Evolutionary conservation across 2,797 vertebrate genomes (phyloP), one percentile per base, ranked within the genome.

Genomic region (Phrynocephalus vlangalii): DNA sequence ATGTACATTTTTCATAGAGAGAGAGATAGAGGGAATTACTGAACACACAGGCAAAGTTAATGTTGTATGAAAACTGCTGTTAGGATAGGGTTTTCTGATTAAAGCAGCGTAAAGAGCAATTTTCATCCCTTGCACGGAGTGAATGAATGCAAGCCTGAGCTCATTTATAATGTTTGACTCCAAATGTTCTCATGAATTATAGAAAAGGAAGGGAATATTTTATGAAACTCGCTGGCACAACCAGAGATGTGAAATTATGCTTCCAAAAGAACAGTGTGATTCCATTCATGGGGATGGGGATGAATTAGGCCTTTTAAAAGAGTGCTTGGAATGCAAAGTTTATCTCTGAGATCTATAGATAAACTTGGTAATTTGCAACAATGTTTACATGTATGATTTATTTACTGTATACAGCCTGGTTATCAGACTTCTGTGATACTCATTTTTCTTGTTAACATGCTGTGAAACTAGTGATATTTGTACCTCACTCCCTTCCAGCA

Each of bases 21-120:
- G n/a, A 76, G 52, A 83, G 70, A 91, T 79, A 86, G 87, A 85
- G n/a, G 73, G 52, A 89, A n/a, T 67, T 91, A 73, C 72, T 93
- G 91, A 79, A 63, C 33, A 83, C 1, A 44, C n/a, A 86, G 91
- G 86, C 88, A 93, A 90, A 92, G 90, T 75, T 91, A 86, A 84
- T 90, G 84, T 83, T 92, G 84, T 91, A 48, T 88, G 81, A 89
- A 92, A 91, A 82, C 82, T 88, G 56, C 52, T 86, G n/a, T 82
- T 92, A 76, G 70, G 88, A 88, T 87, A 91, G 83, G 75, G 92
- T 92, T 94, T 93, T 91, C 83, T 63, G 81, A 71, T 91, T 90
- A 81, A 90, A 93, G 79, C 15, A 60, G 28, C 63, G 82, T 88
- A 79, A 93, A 94, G 77, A 81, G 56, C 66, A 13, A 66, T 30